Base-by-base conservation (phyloP, 2,113 vertebrate species). In the Nycticryphes semicollaris region DNA sequence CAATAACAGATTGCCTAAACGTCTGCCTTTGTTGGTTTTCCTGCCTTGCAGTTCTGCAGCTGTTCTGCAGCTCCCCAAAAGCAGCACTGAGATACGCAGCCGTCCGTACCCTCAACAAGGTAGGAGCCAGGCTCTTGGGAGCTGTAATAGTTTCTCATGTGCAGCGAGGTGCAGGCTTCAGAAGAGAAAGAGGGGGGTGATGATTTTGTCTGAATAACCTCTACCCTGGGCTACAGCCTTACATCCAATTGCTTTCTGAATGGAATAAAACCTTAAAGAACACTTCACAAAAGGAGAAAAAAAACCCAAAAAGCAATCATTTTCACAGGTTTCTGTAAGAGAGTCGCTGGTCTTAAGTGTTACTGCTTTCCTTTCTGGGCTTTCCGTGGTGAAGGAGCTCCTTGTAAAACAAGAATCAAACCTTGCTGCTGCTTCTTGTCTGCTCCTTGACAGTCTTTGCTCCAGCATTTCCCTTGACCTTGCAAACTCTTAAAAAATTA, bases 71-170 rank as follows among this genome's bases (percentile, higher is more conserved):
- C 95, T 98, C 98, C 4, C 98, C 98, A 0, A 98, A 98, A 96
- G 98, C 98, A 4, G 98, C 98, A 0, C 98, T 98, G 75, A 98
- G 98, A 35, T 98, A 98, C 0, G 98, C 98, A 15, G 98, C 98
- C 0, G 98, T 98, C 50, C 98, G 98, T 39, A 98, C 98, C 27
- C 98, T 98, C 89, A 98, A 98, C 85, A 98, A 98, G 98, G 98
- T 98, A 97, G 94, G 96, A 78, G 20, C 53, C 2, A 1, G 8
- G 48, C 43, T 86, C 72, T 18, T 73, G 59, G 75, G 67, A 87
- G 19, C 33, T 89, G 62, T 43, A 15, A 53, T 30, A 62, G 47
- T 35, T 87, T 79, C 51, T 73, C 24, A 9, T 18, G 10, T 60
- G 28, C 13, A 10, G 62, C 35, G 37, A 90, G 21, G 27, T 75